Evolutionary conservation across 2,113 vertebrate genomes (phyloP).

Genomic region (Tragelaphus strepsiceros): DNA sequence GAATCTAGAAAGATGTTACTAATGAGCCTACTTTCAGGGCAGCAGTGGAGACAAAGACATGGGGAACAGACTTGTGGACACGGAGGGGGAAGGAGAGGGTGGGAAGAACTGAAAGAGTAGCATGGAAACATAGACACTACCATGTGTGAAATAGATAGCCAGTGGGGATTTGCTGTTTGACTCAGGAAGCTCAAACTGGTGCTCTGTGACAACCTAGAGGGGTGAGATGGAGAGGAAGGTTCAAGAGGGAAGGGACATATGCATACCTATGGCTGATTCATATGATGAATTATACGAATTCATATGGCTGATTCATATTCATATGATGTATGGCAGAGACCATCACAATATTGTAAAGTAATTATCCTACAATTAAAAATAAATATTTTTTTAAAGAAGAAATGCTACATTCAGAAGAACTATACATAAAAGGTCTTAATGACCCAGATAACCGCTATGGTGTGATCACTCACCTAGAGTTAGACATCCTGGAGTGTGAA

Average conservation of each 20-base stretch:
- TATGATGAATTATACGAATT: too few relatives aligned
- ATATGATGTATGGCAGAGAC: background rate
- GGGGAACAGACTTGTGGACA: background rate
- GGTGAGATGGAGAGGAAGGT: background rate
- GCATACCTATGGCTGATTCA: background rate
- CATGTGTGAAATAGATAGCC: background rate
- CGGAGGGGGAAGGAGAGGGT: background rate
- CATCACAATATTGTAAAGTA: background rate
- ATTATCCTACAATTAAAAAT: background rate
- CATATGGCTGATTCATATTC: too few relatives aligned
- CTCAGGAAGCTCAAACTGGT: background rate
- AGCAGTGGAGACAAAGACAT: background rate
- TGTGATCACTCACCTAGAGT: background rate
- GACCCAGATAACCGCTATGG: background rate
- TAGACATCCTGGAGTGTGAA: background rate
- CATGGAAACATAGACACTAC: background rate
- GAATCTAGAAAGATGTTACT: background rate
- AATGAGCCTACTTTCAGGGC: background rate
- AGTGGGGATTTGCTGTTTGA: background rate
- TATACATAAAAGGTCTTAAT: background rate
- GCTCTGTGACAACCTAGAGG: background rate
- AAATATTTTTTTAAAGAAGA: background rate
- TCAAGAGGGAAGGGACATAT: background rate
- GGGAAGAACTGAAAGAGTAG: background rate
- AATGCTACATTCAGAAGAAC: background rate